Evolutionary conservation across 2,797 vertebrate genomes (phyloP).

Genomic region (Oreonectes daqikongensis): DNA sequence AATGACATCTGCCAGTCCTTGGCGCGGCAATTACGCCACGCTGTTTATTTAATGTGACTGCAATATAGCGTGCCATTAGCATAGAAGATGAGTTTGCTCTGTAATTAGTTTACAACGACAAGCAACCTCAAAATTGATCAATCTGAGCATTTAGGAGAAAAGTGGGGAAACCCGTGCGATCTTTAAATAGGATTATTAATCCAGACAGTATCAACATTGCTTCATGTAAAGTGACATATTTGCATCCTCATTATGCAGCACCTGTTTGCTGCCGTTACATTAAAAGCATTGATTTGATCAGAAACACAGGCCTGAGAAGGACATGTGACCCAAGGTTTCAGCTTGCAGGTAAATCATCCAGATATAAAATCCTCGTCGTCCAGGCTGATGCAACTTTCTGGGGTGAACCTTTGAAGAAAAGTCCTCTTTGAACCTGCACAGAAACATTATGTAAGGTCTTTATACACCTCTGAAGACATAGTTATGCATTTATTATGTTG

Average conservation of each 20-base stretch:
- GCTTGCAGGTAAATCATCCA: neutral
- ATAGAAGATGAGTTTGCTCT: slow-evolving; percentile 64
- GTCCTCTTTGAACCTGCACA: neutral
- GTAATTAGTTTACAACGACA: slow-evolving; percentile 65
- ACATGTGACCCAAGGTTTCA: slow-evolving; percentile 30
- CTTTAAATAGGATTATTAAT: slow-evolving; percentile 65
- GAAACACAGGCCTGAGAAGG: slow-evolving; percentile 36
- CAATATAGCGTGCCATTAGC: slow-evolving; percentile 67
- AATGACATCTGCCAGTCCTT: slow-evolving; percentile 66
- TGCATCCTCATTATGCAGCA: slow-evolving; percentile 63
- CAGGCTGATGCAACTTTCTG: neutral
- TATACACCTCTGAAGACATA: too few species aligned
- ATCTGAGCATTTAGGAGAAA: slow-evolving; percentile 63
- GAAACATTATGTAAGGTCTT: too few species aligned
- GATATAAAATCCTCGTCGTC: slow-evolving; percentile 5
- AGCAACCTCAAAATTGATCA: slow-evolving; percentile 68
- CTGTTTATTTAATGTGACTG: slow-evolving; percentile 76
- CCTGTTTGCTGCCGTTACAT: too few species aligned
- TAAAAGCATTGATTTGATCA: slow-evolving; percentile 36
- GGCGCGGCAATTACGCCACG: slow-evolving; percentile 67
- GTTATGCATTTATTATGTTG: too few species aligned
- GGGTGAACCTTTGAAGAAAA: neutral
- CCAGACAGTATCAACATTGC: slow-evolving; percentile 68
- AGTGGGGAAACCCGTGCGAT: slow-evolving; percentile 65
- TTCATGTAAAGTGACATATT: slow-evolving; percentile 74